These are phyloP conservation scores for Lineus longissimus DNA, from an alignment of 1,140 invertebrate genomes.

Conservation along the genomic window DNA sequence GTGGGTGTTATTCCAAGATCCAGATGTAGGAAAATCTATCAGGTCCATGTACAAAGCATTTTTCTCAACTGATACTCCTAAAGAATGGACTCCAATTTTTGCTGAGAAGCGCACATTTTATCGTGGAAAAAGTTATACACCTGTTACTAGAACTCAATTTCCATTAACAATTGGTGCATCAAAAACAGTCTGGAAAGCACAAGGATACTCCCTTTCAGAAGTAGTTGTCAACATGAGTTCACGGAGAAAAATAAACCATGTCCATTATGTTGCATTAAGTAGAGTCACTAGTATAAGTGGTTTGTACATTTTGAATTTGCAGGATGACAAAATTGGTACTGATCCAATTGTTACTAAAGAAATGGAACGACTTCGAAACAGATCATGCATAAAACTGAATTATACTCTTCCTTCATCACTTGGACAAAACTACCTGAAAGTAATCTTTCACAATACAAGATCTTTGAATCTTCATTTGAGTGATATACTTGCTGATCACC, in stretches of 20 bases:
- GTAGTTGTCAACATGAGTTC: background rate
- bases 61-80: background rate
- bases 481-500: background rate
- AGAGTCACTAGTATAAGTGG: background rate
- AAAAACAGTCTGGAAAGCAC: background rate
- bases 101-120: background rate
- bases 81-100: slow-evolving; percentile 2
- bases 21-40: background rate
- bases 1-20: background rate
- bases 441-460: slow-evolving; percentile 2
- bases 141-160: background rate
- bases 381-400: background rate
- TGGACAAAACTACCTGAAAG: background rate
- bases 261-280: background rate
- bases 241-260: background rate
- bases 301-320: background rate
- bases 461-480: background rate
- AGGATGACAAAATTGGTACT: background rate
- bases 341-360: background rate
- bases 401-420: background rate
- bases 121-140: background rate
- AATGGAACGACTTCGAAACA: background rate
- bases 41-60: background rate
- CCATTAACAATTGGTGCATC: background rate
- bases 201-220: background rate